These are phyloP conservation scores for Forpus xanthops DNA, from an alignment of 2,797 vertebrate genomes.

Conservation along the genomic window DNA sequence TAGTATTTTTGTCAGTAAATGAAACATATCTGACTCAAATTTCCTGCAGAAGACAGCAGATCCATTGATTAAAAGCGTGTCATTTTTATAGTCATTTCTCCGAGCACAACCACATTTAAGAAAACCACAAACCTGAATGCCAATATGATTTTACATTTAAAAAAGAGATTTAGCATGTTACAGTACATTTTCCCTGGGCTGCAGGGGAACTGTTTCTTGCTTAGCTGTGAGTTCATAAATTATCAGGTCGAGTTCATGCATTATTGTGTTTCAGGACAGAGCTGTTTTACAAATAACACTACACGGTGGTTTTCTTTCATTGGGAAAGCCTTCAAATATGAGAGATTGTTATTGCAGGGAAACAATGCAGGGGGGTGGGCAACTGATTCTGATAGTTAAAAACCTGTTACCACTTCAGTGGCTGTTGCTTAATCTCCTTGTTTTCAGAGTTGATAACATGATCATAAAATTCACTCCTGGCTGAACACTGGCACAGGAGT, in stretches of 20 bases:
- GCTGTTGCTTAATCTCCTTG: constrained; percentile 55
- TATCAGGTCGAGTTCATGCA: constrained; percentile 1
- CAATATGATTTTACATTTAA: constrained; percentile 44
- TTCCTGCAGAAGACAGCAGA: constrained; percentile 57
- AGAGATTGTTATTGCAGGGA: not conserved
- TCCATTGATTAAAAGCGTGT: constrained; percentile 52
- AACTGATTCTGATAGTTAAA: constrained; percentile 33
- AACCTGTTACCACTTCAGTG: constrained; percentile 43
- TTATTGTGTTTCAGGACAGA: constrained; percentile 46
- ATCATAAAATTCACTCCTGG: constrained; percentile 66
- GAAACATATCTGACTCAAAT: constrained; percentile 54
- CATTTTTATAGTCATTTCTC: constrained; percentile 30
- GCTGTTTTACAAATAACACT: constrained; percentile 49
- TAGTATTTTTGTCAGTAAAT: constrained; percentile 53
- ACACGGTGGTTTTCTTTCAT: not conserved
- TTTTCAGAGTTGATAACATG: constrained; percentile 65
- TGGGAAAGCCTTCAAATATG: not conserved
- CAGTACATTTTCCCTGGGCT: constrained; percentile 32
- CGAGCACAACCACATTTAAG: constrained; percentile 7
- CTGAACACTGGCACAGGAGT: constrained; percentile 26
- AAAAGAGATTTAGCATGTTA: constrained; percentile 50
- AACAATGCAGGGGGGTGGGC: constrained; percentile 1
- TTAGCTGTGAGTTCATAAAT: constrained; percentile 60
- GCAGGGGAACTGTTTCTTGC: constrained; percentile 36
- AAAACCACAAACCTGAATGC: constrained; percentile 39